Conservation (phyloP, 2,113 vertebrate genomes). For the Gulo gulo region DNA sequence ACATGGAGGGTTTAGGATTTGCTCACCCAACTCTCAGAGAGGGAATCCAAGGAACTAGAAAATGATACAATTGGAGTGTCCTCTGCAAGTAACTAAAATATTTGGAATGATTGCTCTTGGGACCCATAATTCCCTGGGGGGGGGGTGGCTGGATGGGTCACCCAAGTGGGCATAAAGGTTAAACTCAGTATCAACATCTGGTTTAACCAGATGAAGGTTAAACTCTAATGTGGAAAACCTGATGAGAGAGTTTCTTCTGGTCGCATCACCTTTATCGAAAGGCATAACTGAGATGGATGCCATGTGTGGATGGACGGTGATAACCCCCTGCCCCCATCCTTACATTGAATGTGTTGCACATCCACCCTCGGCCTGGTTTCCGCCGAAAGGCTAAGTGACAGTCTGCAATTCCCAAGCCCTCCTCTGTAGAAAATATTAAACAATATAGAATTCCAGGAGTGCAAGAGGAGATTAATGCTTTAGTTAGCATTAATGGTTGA, state of each 20-base stretch:
- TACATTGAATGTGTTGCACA: not conserved
- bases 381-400: not conserved
- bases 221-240: not conserved
- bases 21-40: not conserved
- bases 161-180: no score
- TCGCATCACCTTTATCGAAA: not conserved
- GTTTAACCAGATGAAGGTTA: not conserved
- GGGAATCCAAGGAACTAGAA: not conserved
- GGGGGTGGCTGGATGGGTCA: accelerated
- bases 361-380: not conserved
- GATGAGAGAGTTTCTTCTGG: not conserved
- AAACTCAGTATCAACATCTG: not conserved
- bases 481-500: slow-evolving; percentile 6
- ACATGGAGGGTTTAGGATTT: not conserved
- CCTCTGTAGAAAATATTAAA: not conserved
- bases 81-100: not conserved
- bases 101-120: not conserved
- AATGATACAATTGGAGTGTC: not conserved
- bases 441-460: not conserved
- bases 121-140: accelerated
- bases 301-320: accelerated
- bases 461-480: not conserved
- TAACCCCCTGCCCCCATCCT: no score
- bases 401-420: not conserved
- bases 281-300: not conserved